Conservation (phyloP, 2,797 vertebrate genomes). For the Acipenser oxyrinchus region DNA sequence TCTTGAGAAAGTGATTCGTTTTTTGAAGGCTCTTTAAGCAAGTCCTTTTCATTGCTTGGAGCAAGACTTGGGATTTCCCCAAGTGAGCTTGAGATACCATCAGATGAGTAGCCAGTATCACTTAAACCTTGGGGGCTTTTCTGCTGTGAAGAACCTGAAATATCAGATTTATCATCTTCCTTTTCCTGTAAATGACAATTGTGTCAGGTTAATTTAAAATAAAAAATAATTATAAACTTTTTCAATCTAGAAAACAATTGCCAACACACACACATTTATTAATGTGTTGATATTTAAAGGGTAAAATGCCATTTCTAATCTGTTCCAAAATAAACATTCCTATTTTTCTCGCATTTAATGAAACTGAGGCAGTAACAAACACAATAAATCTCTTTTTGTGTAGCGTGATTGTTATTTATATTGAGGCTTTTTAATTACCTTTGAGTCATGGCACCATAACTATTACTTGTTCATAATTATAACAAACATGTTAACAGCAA, state of each 20-base stretch:
- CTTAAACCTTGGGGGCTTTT: constrained; percentile 71
- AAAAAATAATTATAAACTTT: constrained; percentile 34
- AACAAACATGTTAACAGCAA: too few species aligned
- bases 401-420: too few species aligned
- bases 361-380: too few species aligned
- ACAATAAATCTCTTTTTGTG: too few species aligned
- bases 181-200: constrained; percentile 49
- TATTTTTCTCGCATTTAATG: too few species aligned
- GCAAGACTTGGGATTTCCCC: constrained; percentile 69
- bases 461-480: too few species aligned
- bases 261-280: not conserved
- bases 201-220: constrained; percentile 28
- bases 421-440: too few species aligned
- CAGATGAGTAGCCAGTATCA: constrained; percentile 71
- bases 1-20: constrained; percentile 62
- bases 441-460: too few species aligned
- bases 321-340: not conserved
- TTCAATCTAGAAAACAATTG: not conserved
- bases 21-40: constrained; percentile 56
- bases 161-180: constrained; percentile 68
- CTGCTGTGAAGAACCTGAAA: constrained; percentile 62
- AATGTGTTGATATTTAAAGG: too few species aligned
- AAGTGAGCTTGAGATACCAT: constrained; percentile 70
- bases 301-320: not conserved
- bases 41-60: constrained; percentile 61